phyloP scores from a whole-genome alignment of 2,113 vertebrate species.

The Pterocles orientalis region DNA sequence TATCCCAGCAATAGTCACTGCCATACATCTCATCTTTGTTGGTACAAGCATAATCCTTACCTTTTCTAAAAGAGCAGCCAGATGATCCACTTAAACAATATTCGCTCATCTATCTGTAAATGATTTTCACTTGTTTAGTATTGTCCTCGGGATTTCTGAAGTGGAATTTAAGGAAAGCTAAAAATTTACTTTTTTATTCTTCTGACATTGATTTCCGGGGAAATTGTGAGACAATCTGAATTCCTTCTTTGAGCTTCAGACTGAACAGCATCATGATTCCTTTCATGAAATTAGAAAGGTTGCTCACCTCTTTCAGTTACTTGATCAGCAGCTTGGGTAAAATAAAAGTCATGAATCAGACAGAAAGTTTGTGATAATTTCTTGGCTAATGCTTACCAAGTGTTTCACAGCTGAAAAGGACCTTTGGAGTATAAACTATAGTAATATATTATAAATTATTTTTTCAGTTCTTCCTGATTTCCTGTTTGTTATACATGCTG shows the following conservation, averaged over 20 bases:
- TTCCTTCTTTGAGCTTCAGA: background rate
- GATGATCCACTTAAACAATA: background rate
- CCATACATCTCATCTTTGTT: background rate
- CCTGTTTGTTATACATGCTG: background rate
- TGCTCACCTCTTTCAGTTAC: background rate
- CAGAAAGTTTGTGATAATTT: background rate
- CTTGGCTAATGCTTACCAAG: background rate
- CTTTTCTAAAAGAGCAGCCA: background rate
- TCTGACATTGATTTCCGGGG: background rate
- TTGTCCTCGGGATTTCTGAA: background rate
- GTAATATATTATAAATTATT: background rate
- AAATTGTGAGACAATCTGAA: background rate
- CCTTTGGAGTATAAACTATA: background rate
- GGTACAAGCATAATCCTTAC: background rate
- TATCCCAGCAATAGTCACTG: background rate
- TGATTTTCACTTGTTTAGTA: background rate
- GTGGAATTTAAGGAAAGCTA: background rate
- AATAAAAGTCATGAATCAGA: background rate
- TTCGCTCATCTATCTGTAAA: background rate
- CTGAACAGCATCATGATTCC: background rate
- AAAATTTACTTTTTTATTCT: background rate
- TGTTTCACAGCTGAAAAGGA: background rate
- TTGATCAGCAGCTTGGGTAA: background rate
- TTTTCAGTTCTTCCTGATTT: background rate
- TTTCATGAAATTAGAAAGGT: background rate